These are phyloP conservation scores for Eremophila alpestris DNA, from an alignment of 2,797 vertebrate species.

Conservation along the genomic window DNA sequence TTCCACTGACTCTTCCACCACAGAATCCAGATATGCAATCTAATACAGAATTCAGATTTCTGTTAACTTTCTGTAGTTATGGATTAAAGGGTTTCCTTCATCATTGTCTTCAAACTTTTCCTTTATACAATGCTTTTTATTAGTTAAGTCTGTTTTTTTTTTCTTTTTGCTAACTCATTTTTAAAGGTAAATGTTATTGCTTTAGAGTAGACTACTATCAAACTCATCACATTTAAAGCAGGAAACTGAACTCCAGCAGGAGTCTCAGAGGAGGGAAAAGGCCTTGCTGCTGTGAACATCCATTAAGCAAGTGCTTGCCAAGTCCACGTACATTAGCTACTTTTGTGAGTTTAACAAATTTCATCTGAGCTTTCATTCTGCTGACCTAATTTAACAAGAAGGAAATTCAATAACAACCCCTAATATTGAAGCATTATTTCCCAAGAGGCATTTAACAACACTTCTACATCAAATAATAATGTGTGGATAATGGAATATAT, in stretches of 20 bases:
- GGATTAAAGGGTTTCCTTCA: not conserved
- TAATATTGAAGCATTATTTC: slow-evolving; percentile 62
- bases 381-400: slow-evolving; percentile 62
- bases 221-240: not conserved
- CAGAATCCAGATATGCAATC: not conserved
- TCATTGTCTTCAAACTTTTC: not conserved
- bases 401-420: slow-evolving; percentile 63
- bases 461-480: slow-evolving; percentile 61
- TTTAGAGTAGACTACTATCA: not conserved
- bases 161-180: not conserved
- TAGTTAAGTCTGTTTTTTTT: not conserved
- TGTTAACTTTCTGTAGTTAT: not conserved
- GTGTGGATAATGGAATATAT: slow-evolving; percentile 39
- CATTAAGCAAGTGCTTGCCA: slow-evolving; percentile 33
- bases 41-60: not conserved
- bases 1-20: not conserved
- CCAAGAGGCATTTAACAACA: slow-evolving; percentile 44
- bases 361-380: slow-evolving; percentile 51
- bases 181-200: not conserved
- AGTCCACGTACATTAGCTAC: slow-evolving; percentile 39
- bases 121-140: not conserved
- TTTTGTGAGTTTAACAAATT: slow-evolving; percentile 60
- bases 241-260: not conserved
- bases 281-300: not conserved
- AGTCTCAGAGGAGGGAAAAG: not conserved